Conservation (phyloP, 2,888 invertebrate species). For the Branchellion lobata region DNA sequence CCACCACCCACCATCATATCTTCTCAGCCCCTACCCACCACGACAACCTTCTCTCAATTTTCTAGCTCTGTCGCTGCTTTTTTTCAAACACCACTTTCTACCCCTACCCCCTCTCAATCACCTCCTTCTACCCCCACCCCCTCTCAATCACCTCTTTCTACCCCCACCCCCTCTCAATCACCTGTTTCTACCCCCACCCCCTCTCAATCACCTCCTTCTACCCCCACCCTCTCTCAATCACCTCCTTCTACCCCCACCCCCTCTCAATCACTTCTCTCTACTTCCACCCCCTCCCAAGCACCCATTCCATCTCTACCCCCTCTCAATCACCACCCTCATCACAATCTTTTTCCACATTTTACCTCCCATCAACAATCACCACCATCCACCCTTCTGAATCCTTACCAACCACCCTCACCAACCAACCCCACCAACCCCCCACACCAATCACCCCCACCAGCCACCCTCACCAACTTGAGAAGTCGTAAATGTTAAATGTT, state of each 20-base stretch:
- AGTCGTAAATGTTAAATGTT: too few relatives aligned
- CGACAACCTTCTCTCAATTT: neutral
- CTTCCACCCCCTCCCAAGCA: slow-evolving; percentile 2
- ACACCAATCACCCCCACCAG: neutral
- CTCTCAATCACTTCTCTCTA: neutral
- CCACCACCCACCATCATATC: too few relatives aligned
- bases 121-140: neutral
- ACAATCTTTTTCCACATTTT: neutral
- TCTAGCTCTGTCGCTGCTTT: too few relatives aligned
- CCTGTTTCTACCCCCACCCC: neutral
- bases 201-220: neutral
- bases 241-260: neutral
- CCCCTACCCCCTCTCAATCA: neutral
- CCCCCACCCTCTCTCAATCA: neutral
- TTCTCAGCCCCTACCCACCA: neutral
- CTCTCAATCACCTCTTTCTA: too few relatives aligned
- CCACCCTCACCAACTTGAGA: neutral
- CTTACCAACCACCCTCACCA: neutral
- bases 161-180: neutral
- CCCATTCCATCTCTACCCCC: neutral
- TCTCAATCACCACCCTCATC: neutral
- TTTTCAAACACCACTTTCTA: neutral
- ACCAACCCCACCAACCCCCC: neutral
- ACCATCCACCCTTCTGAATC: neutral
- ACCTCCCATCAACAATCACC: neutral